phyloP scores from a whole-genome alignment of 2,113 vertebrate species.

The Thamnaconus septentrionalis region DNA sequence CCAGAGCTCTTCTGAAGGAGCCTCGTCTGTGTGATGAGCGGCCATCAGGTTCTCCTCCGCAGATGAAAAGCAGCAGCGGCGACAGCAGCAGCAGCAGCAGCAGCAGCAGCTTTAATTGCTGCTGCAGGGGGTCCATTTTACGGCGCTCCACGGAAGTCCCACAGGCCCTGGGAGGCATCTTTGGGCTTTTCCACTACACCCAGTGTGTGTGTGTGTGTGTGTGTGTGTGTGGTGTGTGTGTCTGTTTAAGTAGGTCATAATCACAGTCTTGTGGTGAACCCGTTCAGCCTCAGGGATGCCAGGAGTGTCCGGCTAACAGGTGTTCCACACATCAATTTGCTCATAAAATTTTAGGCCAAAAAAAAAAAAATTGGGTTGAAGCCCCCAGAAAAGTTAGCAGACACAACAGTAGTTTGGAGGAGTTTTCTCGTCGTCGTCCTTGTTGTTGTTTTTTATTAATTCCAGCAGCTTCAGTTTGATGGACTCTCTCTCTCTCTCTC shows the following conservation, averaged over 20 bases:
- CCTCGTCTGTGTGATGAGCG: constrained; percentile 38
- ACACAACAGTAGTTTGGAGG: not conserved
- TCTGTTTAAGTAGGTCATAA: constrained; percentile 60
- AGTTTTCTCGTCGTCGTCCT: too few species aligned
- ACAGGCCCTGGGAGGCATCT: constrained; percentile 56
- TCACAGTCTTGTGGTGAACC: constrained; percentile 62
- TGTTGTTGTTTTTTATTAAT: not conserved
- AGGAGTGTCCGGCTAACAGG: constrained; percentile 57
- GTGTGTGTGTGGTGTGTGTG: constrained; percentile 39
- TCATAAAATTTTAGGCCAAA: constrained; percentile 2
- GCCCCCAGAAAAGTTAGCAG: not conserved
- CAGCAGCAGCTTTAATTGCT: constrained; percentile 57
- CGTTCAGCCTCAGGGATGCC: constrained; percentile 51
- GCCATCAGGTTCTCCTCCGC: constrained; percentile 41
- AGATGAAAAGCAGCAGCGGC: constrained; percentile 62
- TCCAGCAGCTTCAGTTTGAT: not conserved
- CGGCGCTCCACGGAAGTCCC: constrained; percentile 59
- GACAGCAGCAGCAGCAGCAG: constrained; percentile 49
- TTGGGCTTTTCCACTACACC: constrained; percentile 52
- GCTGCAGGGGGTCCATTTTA: constrained; percentile 62
- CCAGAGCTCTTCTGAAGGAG: constrained; percentile 26
- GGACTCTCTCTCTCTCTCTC: too few species aligned
- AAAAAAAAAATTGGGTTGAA: constrained; percentile 8
- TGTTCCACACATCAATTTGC: constrained; percentile 39
- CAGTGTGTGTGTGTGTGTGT: constrained; percentile 38